A percentile compares a stretch with the other conserved stretches of the same genome.
phyloP scores from a whole-genome alignment of 2,113 vertebrate species.

The Acrocephalus kingi region DNA sequence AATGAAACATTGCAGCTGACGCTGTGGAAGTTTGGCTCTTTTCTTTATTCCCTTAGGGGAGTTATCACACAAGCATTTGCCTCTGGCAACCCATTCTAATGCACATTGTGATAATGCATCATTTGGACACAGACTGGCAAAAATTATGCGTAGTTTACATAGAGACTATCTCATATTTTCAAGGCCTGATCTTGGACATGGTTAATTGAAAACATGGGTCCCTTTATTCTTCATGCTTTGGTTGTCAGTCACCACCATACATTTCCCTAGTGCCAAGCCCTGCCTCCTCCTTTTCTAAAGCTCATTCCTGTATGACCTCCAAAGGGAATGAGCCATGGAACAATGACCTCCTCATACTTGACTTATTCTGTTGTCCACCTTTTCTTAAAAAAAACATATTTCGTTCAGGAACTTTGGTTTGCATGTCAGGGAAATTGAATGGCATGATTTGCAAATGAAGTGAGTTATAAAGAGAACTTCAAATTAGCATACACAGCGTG shows the following conservation, averaged over 20 bases:
- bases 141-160: neutral
- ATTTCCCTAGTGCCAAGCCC: neutral
- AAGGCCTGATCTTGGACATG: neutral
- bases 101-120: constrained; percentile 9
- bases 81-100: constrained; percentile 8
- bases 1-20: neutral
- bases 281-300: neutral
- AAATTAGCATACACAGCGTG: neutral
- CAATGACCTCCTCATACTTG: neutral
- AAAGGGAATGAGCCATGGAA: neutral
- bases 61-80: constrained; percentile 5
- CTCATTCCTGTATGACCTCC: neutral
- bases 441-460: neutral
- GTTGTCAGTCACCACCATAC: neutral
- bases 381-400: constrained; percentile 29
- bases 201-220: neutral
- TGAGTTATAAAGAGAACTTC: neutral
- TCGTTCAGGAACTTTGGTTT: neutral
- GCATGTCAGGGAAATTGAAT: neutral
- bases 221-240: neutral
- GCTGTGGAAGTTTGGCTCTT: neutral
- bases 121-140: neutral
- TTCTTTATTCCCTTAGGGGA: neutral
- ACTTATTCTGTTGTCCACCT: constrained; percentile 24
- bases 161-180: neutral